A percentile compares a stretch with the other conserved stretches of the same genome.
phyloP scores from a whole-genome alignment of 92 coral and sea anemone species.

The Bergia sp. region DNA sequence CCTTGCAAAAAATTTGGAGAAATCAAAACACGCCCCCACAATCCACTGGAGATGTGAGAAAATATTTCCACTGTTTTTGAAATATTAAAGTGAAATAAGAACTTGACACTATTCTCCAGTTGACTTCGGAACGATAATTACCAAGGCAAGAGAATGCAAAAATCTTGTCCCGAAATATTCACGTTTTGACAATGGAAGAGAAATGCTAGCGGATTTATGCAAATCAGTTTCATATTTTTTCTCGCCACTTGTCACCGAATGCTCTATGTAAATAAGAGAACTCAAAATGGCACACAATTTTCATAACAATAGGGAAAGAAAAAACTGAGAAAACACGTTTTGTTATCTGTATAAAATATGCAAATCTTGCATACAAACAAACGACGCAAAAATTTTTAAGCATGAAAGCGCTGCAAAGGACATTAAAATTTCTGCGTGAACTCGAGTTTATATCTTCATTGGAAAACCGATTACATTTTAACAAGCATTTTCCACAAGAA shows the following conservation, averaged over 20 bases:
- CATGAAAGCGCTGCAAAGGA: background rate
- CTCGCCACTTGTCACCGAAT: background rate
- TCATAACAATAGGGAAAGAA: constrained; percentile 45
- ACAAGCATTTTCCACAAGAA: background rate
- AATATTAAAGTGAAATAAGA: background rate
- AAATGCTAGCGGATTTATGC: background rate
- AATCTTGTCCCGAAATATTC: background rate
- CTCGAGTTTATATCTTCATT: background rate
- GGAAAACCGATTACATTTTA: background rate
- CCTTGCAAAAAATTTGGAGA: constrained; percentile 4
- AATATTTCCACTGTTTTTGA: background rate
- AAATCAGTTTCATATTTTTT: background rate
- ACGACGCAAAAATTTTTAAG: constrained; percentile 29
- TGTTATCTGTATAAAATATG: constrained; percentile 33
- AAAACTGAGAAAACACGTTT: constrained; percentile 45
- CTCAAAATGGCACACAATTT: constrained; percentile 33
- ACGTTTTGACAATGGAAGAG: background rate
- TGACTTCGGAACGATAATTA: background rate
- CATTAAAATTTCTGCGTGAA: background rate
- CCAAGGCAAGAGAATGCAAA: background rate
- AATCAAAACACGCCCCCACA: constrained; percentile 37
- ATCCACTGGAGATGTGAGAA: constrained; percentile 6
- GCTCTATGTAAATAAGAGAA: constrained; percentile 28
- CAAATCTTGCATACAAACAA: constrained; percentile 29
- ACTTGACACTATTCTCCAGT: background rate